Base-by-base conservation (phyloP, 2,797 vertebrate genomes). In the Lacerta bilineata region DNA sequence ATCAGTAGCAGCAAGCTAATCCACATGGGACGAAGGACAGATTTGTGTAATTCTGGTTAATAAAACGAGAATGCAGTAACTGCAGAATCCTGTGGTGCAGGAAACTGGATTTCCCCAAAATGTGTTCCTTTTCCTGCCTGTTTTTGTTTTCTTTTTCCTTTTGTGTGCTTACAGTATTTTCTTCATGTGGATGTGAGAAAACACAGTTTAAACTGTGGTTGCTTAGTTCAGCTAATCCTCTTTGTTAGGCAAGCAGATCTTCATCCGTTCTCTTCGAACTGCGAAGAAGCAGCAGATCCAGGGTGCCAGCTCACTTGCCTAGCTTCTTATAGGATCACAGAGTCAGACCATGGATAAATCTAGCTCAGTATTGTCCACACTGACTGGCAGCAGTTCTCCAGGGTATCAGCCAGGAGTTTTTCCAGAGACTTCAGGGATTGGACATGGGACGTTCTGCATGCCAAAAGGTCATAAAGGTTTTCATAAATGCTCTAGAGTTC, bases 1-100 rank as follows among this genome's bases (percentile, higher is more conserved):
- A 1, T 41, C 61, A 76, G 88, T 86, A 74, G 78, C 64, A 88
- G 46, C 87, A 9, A 20, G 66, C 59, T 94, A 90, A 91, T 86
- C 80, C 84, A 18, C 20, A 18, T 71, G 55, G 74, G 85, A 92
- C 79, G 80, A 64, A 39, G 27, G 80, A 86, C 66, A 43, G 80
- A 75, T 88, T 79, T 79, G 13, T 91, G 0, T 80, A 85, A 89
- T 87, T 88, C 89, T 76, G 71, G 59, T 66, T 85, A 1, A 83
- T 91, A 79, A 90, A 64, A 9, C 86, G 59, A 69, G 61, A 86
- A 69, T 55, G 33, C 76, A 83, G 66, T 87, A 23, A 69, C 50
- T 66, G 50, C 77, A 6, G 13, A 76, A 85, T 90, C 86, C 64
- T 64, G 0, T 66, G 23, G 36, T 41, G 5, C 9, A 80, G 90